Base-by-base conservation (phyloP, 1,140 invertebrate genomes). In the Pogonomyrmex barbatus region DNA sequence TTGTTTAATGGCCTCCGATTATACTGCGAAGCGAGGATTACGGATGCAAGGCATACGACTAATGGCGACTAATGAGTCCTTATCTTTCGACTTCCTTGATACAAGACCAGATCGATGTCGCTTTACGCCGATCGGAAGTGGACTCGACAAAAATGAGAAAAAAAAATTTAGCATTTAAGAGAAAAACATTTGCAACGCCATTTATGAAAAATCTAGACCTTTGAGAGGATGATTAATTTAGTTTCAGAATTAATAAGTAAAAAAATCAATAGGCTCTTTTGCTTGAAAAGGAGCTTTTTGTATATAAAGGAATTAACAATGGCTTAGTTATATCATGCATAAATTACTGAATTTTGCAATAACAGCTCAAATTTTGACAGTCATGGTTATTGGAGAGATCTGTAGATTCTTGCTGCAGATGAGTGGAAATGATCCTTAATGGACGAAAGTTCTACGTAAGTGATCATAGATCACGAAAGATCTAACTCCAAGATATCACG, bases 1-100 rank as follows among this genome's bases (percentile, higher is more conserved):
- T 88, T 67, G 82, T 88, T 88, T 88, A 90, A 90, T 76, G 86
- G 89, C 56, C 70, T 58, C 47, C 73, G 73, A 84, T 87, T 84
- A 83, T 56, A 50, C n/a, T 30, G 52, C 24, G 65, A 47, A 63
- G 73, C 47, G 8, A 50, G 33, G 33, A 45, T 58, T 71, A 75
- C 52, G 47, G 73, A 77, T 73, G 52, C 65, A 56, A 42, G 78
- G 52, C 30, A 39, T 12, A 67, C 63, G 81, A 58, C 52, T 84
- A 87, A 87, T 85, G n/a, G 50, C 56, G 33, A 58, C 39, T 85
- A 84, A 84, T 56, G 30, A 73, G 39, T 30, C 50, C 54, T 56
- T 54, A 65, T 67, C 65, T 70, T 83, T 63, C 65, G 24, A 52
- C 47, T 79, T 86, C 39, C 65, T 81, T 52, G 85, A 71, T 79